These are phyloP conservation scores for Spialia ferax DNA, from an alignment of 2,888 invertebrate species.

Conservation along the genomic window DNA sequence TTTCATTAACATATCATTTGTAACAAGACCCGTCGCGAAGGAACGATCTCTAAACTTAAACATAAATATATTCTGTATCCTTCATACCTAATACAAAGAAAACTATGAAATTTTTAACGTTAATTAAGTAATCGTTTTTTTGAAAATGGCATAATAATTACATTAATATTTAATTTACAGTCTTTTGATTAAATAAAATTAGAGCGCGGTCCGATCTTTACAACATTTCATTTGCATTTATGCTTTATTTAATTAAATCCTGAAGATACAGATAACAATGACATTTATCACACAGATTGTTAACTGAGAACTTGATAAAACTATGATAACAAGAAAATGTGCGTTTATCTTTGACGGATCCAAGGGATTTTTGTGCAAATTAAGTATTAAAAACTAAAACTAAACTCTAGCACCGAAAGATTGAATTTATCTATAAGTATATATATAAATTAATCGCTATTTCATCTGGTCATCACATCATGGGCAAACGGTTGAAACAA, in stretches of 20 bases:
- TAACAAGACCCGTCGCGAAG: conserved; percentile 55
- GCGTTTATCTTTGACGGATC: conserved; percentile 37
- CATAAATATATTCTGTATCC: conserved; percentile 41
- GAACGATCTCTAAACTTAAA: conserved; percentile 51
- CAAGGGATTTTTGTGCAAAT: conserved; percentile 6
- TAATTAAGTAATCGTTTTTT: conserved; percentile 60
- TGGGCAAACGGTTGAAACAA: too few species aligned
- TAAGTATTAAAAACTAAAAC: background rate
- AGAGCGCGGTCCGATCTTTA: conserved; percentile 52
- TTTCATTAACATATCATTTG: too few species aligned
- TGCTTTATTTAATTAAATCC: conserved; percentile 4
- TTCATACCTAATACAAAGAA: conserved; percentile 57
- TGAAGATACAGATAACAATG: conserved; percentile 15
- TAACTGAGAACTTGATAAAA: conserved; percentile 22
- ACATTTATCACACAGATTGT: conserved; percentile 38
- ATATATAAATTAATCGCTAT: too few species aligned
- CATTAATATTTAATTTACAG: conserved; percentile 69
- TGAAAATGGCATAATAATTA: conserved; percentile 68
- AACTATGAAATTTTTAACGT: conserved; percentile 51
- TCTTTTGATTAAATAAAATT: conserved; percentile 73
- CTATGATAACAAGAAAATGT: conserved; percentile 41
- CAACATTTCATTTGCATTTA: background rate
- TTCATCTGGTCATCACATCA: too few species aligned
- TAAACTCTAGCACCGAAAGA: background rate
- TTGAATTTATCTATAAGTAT: background rate